phyloP scores from a whole-genome alignment of 2,113 vertebrate species.

The Archocentrus centrarchus region DNA sequence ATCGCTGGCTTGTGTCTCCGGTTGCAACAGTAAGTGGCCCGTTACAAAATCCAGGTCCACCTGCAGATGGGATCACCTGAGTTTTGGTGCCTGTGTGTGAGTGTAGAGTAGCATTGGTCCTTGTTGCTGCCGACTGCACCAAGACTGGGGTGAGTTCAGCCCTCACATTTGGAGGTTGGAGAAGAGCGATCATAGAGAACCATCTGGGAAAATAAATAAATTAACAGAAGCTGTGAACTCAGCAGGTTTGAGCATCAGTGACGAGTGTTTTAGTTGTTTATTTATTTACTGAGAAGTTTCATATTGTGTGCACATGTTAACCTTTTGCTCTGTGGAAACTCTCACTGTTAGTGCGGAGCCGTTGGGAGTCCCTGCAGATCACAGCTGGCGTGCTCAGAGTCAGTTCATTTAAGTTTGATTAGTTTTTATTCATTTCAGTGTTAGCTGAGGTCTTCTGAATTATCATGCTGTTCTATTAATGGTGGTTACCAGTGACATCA shows the following conservation, averaged over 20 bases:
- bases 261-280: background rate
- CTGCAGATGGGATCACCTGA: background rate
- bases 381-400: rapidly evolving
- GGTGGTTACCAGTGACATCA: background rate
- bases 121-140: background rate
- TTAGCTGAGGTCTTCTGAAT: background rate
- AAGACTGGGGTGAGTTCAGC: background rate
- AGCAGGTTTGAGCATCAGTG: background rate
- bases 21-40: background rate
- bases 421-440: background rate
- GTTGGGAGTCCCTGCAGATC: background rate
- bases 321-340: background rate
- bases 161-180: background rate
- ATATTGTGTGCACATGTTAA: background rate
- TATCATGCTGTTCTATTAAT: too few species aligned
- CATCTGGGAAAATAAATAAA: background rate
- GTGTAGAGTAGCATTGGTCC: background rate
- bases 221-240: background rate
- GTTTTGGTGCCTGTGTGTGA: background rate
- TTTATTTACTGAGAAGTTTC: background rate
- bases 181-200: background rate
- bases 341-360: background rate
- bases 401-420: background rate
- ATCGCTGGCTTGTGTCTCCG: background rate
- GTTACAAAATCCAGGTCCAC: background rate